Conservation (phyloP, 2,888 invertebrate genomes). For the Muschampia plurimacula region DNA sequence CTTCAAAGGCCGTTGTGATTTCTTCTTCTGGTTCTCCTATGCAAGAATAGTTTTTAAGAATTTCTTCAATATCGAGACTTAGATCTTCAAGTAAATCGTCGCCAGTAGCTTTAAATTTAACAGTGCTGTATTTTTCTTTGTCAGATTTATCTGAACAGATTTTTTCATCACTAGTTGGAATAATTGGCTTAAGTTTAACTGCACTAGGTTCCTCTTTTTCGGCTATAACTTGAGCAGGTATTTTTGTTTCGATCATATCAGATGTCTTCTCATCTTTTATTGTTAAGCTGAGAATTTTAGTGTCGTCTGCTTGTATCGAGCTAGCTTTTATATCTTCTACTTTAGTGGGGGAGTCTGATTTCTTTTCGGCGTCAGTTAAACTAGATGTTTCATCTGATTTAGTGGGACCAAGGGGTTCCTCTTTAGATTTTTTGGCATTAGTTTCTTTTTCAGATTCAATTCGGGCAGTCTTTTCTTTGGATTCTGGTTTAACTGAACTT, state of each 20-base stretch:
- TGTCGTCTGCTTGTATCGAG: not conserved
- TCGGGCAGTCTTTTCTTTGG: slow-evolving; percentile 33
- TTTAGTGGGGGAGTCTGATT: not conserved
- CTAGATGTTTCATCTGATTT: too few relatives aligned
- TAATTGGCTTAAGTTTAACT: not conserved
- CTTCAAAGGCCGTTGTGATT: slow-evolving; percentile 42
- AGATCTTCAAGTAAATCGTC: not conserved
- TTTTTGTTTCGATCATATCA: slow-evolving; percentile 40
- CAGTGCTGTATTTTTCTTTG: slow-evolving; percentile 15
- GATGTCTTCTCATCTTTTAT: slow-evolving; percentile 34
- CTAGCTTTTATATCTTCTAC: not conserved
- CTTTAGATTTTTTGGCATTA: not conserved
- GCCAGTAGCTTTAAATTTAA: slow-evolving; percentile 38
- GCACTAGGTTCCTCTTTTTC: not conserved
- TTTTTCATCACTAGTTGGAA: not conserved
- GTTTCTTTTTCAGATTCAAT: not conserved
- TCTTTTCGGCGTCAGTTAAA: not conserved
- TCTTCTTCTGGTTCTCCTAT: slow-evolving; percentile 46
- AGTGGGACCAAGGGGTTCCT: not conserved
- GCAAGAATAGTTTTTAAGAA: slow-evolving; percentile 24
- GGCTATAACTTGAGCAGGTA: slow-evolving; percentile 9
- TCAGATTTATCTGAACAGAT: not conserved
- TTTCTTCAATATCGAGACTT: slow-evolving; percentile 25
- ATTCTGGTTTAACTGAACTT: slow-evolving; percentile 35
- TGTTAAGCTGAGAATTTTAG: not conserved